Evolutionary conservation across 2,113 vertebrate genomes (phyloP), one percentile per base, ranked within the genome.

Genomic region (Fukomys damarensis): DNA sequence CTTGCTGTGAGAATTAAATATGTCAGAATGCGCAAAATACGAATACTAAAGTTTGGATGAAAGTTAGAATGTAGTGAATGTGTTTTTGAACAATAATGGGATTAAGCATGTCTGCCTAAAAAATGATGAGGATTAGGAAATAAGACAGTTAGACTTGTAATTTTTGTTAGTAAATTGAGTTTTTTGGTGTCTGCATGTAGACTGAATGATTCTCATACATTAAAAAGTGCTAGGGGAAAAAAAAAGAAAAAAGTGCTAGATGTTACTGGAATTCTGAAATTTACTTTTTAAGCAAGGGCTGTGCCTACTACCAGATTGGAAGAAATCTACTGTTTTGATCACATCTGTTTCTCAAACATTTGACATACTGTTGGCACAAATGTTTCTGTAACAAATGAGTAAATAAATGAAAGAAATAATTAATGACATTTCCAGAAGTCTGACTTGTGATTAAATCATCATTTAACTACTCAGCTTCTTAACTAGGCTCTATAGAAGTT

Each of bases 401-500:
- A 92, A 87, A 86, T 76, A 65, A 66, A 72, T 90, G 5, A 68
- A 81, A 76, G 83, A 96, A 79, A 76, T 49, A 83, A 91, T 89
- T 85, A 89, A 22, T 30, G 70, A 24, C 20, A 81, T 70, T 92
- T 87, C 30, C 41, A 58, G 41, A 97, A 96, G 26, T 84, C 1
- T 88, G 20, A 86, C 2, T 89, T 93, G 5, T 85, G 16, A 81
- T 92, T 70, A 26, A 81, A 22, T 46, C 58, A 80, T 32, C 5
- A 3, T 28, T 7, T 56, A 82, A 46, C 41, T 93, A 38, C 32
- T 26, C 41, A 56, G 17, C 2, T 12, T n/a, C 19, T 43, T 65
- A 35, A 80, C 35, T 46, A 81, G 30, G 10, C 12, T 13, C 7
- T 41, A 0, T 49, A 24, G 17, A 87, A 54, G 24, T 17, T 22